phyloP scores from a whole-genome alignment of 2,888 invertebrate genomes.

The Drosophila anomalata region DNA sequence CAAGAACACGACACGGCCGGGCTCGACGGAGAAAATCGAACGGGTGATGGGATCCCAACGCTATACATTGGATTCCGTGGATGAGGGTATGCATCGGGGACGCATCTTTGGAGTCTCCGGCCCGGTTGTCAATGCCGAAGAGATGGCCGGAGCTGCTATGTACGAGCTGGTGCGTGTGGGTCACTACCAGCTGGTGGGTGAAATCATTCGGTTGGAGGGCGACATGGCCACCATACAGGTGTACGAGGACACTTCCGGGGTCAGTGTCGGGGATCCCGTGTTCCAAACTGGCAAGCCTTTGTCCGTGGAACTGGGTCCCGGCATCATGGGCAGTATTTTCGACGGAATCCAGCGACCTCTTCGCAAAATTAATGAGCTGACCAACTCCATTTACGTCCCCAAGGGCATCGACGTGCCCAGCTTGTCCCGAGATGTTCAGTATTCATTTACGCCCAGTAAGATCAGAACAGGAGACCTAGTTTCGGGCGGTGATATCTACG shows the following conservation, averaged over 20 bases:
- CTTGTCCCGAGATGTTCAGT: constrained; percentile 90
- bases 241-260: constrained; percentile 98
- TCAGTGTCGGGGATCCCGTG: constrained; percentile 99
- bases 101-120: constrained; percentile 99
- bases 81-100: constrained; percentile 84
- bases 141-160: constrained; percentile 99
- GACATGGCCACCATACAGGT: constrained; percentile 99
- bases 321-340: constrained; percentile 99
- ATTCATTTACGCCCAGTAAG: constrained; percentile 95
- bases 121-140: constrained; percentile 99
- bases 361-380: constrained; percentile 96
- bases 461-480: constrained; percentile 96
- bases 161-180: constrained; percentile 99
- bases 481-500: constrained; percentile 98
- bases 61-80: background rate
- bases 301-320: constrained; percentile 99
- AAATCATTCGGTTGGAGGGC: constrained; percentile 99
- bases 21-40: constrained; percentile 5
- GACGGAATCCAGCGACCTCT: constrained; percentile 99
- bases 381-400: constrained; percentile 99
- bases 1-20: background rate
- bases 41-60: background rate
- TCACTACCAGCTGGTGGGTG: constrained; percentile 98
- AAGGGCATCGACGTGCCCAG: constrained; percentile 98
- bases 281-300: constrained; percentile 98